Evolutionary conservation across 2,797 vertebrate genomes (phyloP).

Genomic region (Microhierax caerulescens): DNA sequence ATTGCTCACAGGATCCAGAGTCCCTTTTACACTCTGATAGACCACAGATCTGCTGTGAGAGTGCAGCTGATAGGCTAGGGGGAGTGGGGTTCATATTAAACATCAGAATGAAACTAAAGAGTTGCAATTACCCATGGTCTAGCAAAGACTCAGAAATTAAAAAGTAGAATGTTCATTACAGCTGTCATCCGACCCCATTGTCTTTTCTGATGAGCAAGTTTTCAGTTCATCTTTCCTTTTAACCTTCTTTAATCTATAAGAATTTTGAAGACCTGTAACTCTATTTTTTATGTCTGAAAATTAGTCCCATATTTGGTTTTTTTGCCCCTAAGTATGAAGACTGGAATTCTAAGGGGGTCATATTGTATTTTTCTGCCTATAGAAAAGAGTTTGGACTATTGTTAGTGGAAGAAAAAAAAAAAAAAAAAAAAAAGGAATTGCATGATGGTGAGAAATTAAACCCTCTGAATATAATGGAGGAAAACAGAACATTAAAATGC

Average conservation of each 20-base stretch:
- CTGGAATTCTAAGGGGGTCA: neutral
- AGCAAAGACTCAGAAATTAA: neutral
- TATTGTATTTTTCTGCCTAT: neutral
- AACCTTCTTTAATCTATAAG: neutral
- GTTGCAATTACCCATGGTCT: neutral
- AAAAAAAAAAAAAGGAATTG: fast-evolving
- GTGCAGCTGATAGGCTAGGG: neutral
- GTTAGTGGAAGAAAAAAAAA: fast-evolving
- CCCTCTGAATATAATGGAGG: neutral
- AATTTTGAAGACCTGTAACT: neutral
- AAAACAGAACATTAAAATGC: neutral
- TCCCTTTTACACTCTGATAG: neutral
- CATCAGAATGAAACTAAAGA: neutral
- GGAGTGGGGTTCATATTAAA: neutral
- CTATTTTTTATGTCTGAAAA: neutral
- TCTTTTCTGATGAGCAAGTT: neutral
- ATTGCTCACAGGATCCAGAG: neutral
- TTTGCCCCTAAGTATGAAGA: neutral
- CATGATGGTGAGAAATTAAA: neutral
- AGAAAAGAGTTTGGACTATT: neutral
- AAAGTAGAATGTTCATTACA: neutral
- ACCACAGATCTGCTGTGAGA: neutral
- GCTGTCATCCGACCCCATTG: neutral
- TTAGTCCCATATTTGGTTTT: neutral
- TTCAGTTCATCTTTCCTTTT: neutral